A percentile compares a stretch with the other conserved stretches of the same genome.
Conservation (phyloP, 1,140 invertebrate species). For the Aphaenogaster floridana region DNA sequence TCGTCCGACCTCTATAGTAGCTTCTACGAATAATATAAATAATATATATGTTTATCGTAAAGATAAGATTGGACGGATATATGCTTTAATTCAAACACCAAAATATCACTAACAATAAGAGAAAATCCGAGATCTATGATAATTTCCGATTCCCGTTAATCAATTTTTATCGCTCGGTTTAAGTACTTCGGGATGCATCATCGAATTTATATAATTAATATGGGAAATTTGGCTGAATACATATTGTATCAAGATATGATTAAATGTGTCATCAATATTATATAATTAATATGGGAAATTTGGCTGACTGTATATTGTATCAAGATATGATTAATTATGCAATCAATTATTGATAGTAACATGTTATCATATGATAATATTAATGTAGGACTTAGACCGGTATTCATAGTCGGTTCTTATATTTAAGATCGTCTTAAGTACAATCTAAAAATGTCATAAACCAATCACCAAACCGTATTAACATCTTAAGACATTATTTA, state of each 20-base stretch:
- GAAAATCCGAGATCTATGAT: neutral
- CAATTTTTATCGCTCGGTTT: neutral
- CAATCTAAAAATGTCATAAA: too few species aligned
- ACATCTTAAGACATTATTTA: too few species aligned
- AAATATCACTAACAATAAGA: too few species aligned
- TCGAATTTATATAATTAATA: neutral
- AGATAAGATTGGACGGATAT: conserved; percentile 14
- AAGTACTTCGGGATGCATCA: neutral
- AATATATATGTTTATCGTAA: neutral
- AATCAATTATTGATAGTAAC: too few species aligned
- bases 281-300: neutral
- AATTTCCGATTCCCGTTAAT: neutral
- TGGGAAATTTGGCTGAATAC: neutral
- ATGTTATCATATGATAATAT: too few species aligned
- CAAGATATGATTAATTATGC: too few species aligned
- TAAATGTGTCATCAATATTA: neutral
- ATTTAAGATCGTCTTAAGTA: too few species aligned
- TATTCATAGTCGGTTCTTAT: too few species aligned
- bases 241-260: too few species aligned
- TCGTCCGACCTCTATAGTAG: neutral
- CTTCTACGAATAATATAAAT: neutral
- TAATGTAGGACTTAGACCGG: too few species aligned
- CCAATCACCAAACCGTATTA: too few species aligned
- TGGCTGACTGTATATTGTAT: too few species aligned
- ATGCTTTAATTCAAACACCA: neutral